These are phyloP conservation scores for Lasiommata megera DNA, from an alignment of 2,888 invertebrate species.

Conservation along the genomic window DNA sequence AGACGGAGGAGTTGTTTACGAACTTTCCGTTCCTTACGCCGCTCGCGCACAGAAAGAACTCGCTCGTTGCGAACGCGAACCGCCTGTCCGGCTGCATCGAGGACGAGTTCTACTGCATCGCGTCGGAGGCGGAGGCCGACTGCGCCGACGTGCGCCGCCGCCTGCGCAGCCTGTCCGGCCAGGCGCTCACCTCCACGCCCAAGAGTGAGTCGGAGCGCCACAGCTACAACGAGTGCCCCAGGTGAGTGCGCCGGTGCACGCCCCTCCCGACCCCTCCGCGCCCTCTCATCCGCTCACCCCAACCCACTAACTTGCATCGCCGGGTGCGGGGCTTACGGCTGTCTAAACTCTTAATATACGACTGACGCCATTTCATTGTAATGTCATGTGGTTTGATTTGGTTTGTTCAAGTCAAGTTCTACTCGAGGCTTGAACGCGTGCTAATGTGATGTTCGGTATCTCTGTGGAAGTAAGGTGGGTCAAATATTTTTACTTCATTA, in stretches of 20 bases:
- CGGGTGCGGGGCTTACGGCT: constrained; percentile 26
- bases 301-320: constrained; percentile 14
- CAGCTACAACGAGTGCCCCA: constrained; percentile 62
- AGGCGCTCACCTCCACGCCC: constrained; percentile 56
- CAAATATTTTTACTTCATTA: neutral
- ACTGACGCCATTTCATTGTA: constrained; percentile 22
- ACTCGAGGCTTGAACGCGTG: neutral
- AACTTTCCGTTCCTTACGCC: constrained; percentile 82
- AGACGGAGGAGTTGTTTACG: constrained; percentile 74
- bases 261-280: constrained; percentile 16
- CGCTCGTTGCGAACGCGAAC: constrained; percentile 56
- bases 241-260: constrained; percentile 47
- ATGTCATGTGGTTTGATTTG: constrained; percentile 8
- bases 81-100: constrained; percentile 67
- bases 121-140: constrained; percentile 55
- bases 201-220: constrained; percentile 49
- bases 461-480: neutral
- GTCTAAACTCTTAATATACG: constrained; percentile 1
- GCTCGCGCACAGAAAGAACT: constrained; percentile 76
- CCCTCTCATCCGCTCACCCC: constrained; percentile 18
- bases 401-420: neutral
- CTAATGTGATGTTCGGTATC: neutral
- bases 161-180: constrained; percentile 54
- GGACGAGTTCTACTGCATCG: constrained; percentile 73
- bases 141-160: constrained; percentile 54